Base-by-base conservation (phyloP, 2,113 vertebrate genomes). In the Rana temporaria region DNA sequence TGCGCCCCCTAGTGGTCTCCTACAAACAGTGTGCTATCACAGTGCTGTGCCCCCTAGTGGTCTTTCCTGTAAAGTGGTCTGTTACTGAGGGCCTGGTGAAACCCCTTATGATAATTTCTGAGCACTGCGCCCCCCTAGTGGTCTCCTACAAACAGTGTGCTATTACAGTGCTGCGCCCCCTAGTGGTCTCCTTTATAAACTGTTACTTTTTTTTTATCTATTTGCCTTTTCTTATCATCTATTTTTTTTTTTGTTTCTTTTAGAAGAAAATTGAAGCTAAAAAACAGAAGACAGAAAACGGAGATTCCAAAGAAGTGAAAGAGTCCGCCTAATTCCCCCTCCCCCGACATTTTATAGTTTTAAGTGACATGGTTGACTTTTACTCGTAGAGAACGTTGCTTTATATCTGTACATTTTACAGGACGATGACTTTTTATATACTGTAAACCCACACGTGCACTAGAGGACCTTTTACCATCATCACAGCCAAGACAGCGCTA, bases 261-360 rank as follows among this genome's bases (percentile, higher is more conserved):
- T 66, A 95, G 94, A 91, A 93, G 72, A 91, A 91, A 20, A 90
- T 78, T 24, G 94, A 95, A 81, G 92, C 90, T 85, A 95, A 95
- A 91, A 95, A 94, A 91, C 94, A 95, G 90, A 95, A 90, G 20
- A 94, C 93, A 87, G 92, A 95, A 85, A 94, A 93, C 60, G 92
- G 92, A 64, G 92, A 92, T 56, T 92, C 92, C 57, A 94, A 92
- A 92, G 91, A 95, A 87, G 91, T 91, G 56, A 89, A 94, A 86
- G 93, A 91, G 81, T 85, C 92, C 86, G 94, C 94, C 82, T 95
- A 92, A 85, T 52, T 55, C 87, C 75, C 22, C 6, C n/a, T 30
- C 81, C 84, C 73, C 81, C 89, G 22, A 83, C 86, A 77, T 89
- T 91, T 85, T 84, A 80, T 84, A 85, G 91, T 91, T 85, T 85